Percentiles rank a stretch among this genome's conserved stretches.
Evolutionary conservation across 2,888 invertebrate genomes (phyloP).

Genomic region (Criorhina ranunculi): DNA sequence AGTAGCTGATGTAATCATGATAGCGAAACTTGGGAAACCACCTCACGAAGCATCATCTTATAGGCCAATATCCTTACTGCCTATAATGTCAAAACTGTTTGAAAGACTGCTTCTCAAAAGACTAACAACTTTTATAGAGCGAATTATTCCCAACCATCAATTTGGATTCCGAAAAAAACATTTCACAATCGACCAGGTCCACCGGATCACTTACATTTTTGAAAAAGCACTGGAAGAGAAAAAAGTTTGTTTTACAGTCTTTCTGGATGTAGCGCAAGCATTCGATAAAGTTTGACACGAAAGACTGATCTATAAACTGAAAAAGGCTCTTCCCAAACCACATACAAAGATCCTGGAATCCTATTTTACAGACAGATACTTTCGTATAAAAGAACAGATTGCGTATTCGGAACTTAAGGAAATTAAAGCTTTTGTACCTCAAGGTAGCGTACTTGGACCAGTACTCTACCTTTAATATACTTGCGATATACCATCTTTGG

Average conservation of each 20-base stretch:
- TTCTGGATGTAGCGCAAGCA: too few species aligned
- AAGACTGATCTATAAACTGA: too few species aligned
- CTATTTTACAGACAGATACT: too few species aligned
- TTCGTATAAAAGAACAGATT: too few species aligned
- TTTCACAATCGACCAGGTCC: not conserved
- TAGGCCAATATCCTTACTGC: not conserved
- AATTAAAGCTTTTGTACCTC: not conserved
- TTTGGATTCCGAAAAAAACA: not conserved
- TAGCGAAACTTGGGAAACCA: not conserved
- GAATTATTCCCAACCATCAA: too few species aligned
- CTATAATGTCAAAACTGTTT: not conserved
- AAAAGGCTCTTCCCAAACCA: too few species aligned
- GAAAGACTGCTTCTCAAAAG: not conserved
- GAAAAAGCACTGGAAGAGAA: too few species aligned
- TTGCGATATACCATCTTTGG: not conserved
- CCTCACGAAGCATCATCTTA: not conserved
- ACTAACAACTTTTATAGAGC: not conserved
- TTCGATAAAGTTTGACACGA: too few species aligned
- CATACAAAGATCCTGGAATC: too few species aligned
- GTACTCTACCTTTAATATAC: not conserved
- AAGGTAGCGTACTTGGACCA: slow-evolving; percentile 7
- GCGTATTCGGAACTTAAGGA: too few species aligned
- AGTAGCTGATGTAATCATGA: not conserved
- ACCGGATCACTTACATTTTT: not conserved
- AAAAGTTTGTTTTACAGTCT: too few species aligned